Base-by-base conservation (phyloP, 1,140 invertebrate species). In the Helicoverpa armigera region DNA sequence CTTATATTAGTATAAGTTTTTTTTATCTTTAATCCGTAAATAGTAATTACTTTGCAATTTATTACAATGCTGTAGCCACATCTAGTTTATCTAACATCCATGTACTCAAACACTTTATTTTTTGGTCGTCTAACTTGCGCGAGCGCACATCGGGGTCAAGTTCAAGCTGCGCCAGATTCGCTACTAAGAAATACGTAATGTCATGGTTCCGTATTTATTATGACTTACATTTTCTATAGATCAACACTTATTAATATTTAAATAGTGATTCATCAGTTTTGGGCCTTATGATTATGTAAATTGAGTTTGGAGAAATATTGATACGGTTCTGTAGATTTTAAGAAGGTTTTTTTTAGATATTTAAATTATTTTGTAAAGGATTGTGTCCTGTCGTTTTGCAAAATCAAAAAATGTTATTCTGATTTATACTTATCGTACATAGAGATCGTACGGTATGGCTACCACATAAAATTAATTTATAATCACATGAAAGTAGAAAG, bases 111-210 rank as follows among this genome's bases (percentile, higher is more conserved):
- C 35, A 65, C 75, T 77, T 50, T 29, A 50, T 75, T 75, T 75
- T 67, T 75, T 75, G 31, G 61, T 54, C 50, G 63, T 67, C 14
- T 70, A 35, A 18, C 16, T 13, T 65, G 75, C 60, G 50, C 61
- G 60, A 31, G 60, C 61, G 75, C 60, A 53, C 67, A 77, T 65
- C 75, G 75, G 13, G 75, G 75, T 77, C 75, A 77, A 77, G 75
- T 77, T 77, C 75, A 35, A 29, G 0, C 50, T 18, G 50, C 31
- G 23, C 60, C 43, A 51, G 61, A 77, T 65, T 54, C 58, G 29
- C 53, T 65, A 54, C 48, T 63, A 60, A 13, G 23, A 58, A 74
- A 74, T 54, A 29, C 35, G 3, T 35, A 77, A 77, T 54, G 61
- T 53, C 60, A 77, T 23, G 50, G 60, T 77, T 77, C 48, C 60